These are phyloP conservation scores for Ptychadena robeensis DNA, from an alignment of 2,797 vertebrate species.

Conservation along the genomic window DNA sequence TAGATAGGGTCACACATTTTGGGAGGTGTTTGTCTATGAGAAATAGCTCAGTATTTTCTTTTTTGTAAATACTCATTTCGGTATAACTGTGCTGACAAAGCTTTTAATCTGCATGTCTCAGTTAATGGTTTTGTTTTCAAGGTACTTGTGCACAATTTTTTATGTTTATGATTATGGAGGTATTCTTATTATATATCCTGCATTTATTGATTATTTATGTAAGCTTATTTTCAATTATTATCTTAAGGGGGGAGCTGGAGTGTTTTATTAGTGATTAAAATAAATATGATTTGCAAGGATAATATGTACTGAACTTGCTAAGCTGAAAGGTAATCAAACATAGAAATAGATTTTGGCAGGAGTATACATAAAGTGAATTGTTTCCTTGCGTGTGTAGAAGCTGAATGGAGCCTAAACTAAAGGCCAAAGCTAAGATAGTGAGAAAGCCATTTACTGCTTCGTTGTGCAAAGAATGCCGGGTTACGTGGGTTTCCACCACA, in stretches of 20 bases:
- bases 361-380: conserved; percentile 36
- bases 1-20: conserved; percentile 20
- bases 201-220: conserved; percentile 53
- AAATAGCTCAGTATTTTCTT: conserved; percentile 22
- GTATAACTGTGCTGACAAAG: conserved; percentile 37
- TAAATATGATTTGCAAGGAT: conserved; percentile 55
- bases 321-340: conserved; percentile 58
- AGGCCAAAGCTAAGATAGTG: conserved; percentile 30
- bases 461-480: conserved; percentile 22
- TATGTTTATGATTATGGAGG: conserved; percentile 55
- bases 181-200: conserved; percentile 33
- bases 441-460: conserved; percentile 21
- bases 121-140: conserved; percentile 52
- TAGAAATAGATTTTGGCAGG: conserved; percentile 59
- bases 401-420: conserved; percentile 20
- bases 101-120: conserved; percentile 38
- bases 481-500: conserved; percentile 28
- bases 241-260: conserved; percentile 30
- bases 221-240: conserved; percentile 56
- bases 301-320: conserved; percentile 50
- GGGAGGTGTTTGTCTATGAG: conserved; percentile 6
- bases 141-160: conserved; percentile 42
- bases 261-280: conserved; percentile 50
- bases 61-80: conserved; percentile 41
- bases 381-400: conserved; percentile 44